phyloP scores from a whole-genome alignment of 2,797 vertebrate genomes.

The Bovichtus variegatus region DNA sequence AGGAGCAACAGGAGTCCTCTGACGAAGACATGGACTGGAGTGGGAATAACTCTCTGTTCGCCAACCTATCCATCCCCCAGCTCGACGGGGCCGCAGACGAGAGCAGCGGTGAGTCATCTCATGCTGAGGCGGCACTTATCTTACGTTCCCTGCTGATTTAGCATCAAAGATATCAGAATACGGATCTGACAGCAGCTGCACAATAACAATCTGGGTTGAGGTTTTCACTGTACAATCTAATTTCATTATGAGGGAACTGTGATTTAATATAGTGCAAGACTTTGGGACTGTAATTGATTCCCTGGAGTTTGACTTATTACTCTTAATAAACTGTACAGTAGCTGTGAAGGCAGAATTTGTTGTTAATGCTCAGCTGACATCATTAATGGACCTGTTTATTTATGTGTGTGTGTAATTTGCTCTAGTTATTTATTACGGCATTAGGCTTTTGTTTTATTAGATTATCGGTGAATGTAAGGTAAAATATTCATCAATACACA shows the following conservation, averaged over 20 bases:
- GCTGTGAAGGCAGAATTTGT: background rate
- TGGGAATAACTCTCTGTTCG: conserved; percentile 87
- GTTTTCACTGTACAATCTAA: conserved; percentile 1
- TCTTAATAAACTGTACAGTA: background rate
- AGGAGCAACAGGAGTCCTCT: conserved; percentile 91
- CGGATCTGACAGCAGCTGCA: conserved; percentile 16
- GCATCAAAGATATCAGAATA: conserved; percentile 14
- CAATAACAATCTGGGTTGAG: background rate
- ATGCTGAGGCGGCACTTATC: conserved; percentile 11
- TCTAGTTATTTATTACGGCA: background rate
- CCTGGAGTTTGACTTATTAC: conserved; percentile 15
- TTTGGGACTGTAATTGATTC: conserved; percentile 8
- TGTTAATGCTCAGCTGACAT: background rate
- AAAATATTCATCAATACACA: too few relatives aligned
- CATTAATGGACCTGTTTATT: background rate
- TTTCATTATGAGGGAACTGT: background rate
- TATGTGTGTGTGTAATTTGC: background rate
- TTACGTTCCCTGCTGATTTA: conserved; percentile 17
- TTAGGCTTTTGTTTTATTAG: background rate
- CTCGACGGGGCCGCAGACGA: conserved; percentile 98
- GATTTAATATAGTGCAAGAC: background rate
- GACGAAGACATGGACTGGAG: conserved; percentile 98
- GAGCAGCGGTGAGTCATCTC: conserved; percentile 90
- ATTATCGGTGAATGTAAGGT: background rate
- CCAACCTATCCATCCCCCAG: conserved; percentile 95